Evolutionary conservation across 2,113 vertebrate species (phyloP).

Genomic region (Ploceus nigricollis): DNA sequence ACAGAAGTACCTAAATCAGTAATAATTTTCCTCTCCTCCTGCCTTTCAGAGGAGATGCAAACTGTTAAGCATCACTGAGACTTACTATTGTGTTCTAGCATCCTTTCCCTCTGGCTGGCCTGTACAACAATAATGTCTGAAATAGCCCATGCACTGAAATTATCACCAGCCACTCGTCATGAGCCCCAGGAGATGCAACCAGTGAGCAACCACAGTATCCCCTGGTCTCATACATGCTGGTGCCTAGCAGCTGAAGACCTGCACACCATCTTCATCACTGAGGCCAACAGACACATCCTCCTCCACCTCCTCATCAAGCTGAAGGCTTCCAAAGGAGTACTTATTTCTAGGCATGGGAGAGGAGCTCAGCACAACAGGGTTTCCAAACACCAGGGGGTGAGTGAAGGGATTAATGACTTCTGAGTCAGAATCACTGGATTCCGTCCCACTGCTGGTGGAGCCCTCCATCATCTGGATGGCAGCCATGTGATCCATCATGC

Average conservation of each 20-base stretch:
- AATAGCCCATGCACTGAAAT: not conserved
- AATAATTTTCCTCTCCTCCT: not conserved
- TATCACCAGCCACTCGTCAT: not conserved
- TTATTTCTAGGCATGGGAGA: slow-evolving; percentile 77
- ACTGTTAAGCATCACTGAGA: not conserved
- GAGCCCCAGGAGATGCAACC: not conserved
- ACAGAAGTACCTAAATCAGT: not conserved
- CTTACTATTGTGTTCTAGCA: not conserved
- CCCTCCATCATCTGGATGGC: slow-evolving; percentile 82
- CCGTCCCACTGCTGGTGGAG: slow-evolving; percentile 85
- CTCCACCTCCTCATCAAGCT: slow-evolving; percentile 79
- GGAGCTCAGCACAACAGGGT: slow-evolving; percentile 67
- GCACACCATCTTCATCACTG: slow-evolving; percentile 79
- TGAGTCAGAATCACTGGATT: slow-evolving; percentile 89
- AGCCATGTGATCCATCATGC: slow-evolving; percentile 46
- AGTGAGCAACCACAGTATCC: not conserved
- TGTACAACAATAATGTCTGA: not conserved
- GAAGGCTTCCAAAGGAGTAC: slow-evolving; percentile 80
- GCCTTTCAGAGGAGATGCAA: not conserved
- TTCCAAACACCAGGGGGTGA: slow-evolving; percentile 70
- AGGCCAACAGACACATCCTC: slow-evolving; percentile 74
- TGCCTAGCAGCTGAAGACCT: slow-evolving; percentile 77
- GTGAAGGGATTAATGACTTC: slow-evolving; percentile 73
- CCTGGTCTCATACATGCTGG: not conserved
- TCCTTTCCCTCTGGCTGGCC: not conserved